These are phyloP conservation scores for Diuraphis noxia DNA, from an alignment of 1,140 invertebrate genomes.

Conservation along the genomic window DNA sequence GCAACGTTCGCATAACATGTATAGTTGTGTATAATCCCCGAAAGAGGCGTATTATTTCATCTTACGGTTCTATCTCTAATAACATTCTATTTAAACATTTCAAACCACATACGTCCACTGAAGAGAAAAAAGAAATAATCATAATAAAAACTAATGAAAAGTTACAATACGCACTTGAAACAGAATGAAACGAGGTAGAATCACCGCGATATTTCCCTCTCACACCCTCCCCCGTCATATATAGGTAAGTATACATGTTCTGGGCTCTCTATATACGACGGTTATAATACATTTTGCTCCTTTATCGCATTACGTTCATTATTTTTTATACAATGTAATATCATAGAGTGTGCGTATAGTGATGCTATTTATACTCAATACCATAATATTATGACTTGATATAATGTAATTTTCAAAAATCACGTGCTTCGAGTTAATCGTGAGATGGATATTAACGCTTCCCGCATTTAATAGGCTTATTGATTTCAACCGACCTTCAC, in stretches of 20 bases:
- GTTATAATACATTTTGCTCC: not conserved
- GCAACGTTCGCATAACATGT: not conserved
- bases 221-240: not conserved
- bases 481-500: not conserved
- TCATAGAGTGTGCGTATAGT: not conserved
- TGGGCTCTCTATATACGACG: not conserved
- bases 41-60: not conserved
- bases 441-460: not conserved
- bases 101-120: not conserved
- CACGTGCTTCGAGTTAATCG: not conserved
- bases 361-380: not conserved
- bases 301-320: not conserved
- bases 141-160: slow-evolving; percentile 8
- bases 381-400: too few relatives aligned
- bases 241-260: not conserved
- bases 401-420: not conserved
- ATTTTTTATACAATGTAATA: not conserved
- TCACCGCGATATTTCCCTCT: not conserved
- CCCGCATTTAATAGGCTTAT: not conserved
- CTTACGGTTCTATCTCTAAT: not conserved
- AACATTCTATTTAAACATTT: not conserved
- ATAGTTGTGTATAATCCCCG: not conserved
- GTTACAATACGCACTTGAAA: not conserved
- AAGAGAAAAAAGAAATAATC: not conserved
- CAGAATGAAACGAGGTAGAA: not conserved